Evolutionary conservation across 2,888 invertebrate species (phyloP), one percentile per base, ranked within the genome.

Genomic region (Orthosia incerta): DNA sequence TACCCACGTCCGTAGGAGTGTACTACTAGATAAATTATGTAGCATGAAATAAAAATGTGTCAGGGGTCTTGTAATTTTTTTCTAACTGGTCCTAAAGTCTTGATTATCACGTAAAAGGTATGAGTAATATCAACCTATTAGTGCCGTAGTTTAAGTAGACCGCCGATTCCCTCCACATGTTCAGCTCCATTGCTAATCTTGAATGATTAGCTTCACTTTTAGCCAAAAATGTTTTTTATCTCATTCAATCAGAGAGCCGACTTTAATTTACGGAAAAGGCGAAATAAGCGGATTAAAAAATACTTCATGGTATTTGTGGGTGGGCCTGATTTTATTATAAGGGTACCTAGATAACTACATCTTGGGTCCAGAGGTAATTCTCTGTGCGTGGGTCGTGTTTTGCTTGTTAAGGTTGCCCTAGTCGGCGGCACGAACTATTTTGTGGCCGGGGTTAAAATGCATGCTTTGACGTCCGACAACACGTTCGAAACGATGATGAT

Each of bases 241-340:
- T 67, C 63, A 48, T 64, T 70, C 66, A 70, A 80, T 80, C 77
- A 64, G 66, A 48, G 26, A 53, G 56, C 45, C 65, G 50, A 67
- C 71, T 80, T 78, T 70, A 68, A 81, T 80, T 81, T 63, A 80
- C 76, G 76, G 26, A 76, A 80, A 75, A 63, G 51, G 51, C 65
- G 66, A 66, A 76, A 67, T 79, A 63, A 48, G 76, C 80, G 18
- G 57, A 63, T 75, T 76, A 59, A 26, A 50, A 70, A 80, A 70
- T 13, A 59, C 55, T 51, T 26, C n/a, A 13, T 50, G 57, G 31
- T 56, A 51, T 62, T 69, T 53, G 51, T 59, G 26, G 31, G 23
- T 7, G 20, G 23, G 31, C 12, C 48, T 26, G 39, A 55, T 74
- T 74, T 74, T 51, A 50, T 45, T 57, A 50, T 57, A 26, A n/a